These are phyloP conservation scores for Octopus bimaculoides DNA, from an alignment of 1,140 invertebrate species.

Conservation along the genomic window DNA sequence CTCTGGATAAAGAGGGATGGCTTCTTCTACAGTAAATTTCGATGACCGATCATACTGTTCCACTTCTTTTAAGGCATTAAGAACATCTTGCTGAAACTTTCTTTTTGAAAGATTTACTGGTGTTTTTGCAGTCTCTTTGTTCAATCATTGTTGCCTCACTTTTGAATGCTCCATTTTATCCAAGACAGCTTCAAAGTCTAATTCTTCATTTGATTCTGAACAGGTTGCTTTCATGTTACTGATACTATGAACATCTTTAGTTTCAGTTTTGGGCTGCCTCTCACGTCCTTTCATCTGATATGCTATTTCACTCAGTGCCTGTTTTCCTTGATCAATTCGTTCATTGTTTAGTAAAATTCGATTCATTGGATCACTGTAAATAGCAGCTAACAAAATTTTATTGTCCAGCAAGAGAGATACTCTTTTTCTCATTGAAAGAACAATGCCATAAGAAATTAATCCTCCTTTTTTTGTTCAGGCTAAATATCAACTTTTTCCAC, in stretches of 20 bases:
- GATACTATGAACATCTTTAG: too few species aligned
- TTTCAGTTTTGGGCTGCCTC: neutral
- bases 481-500: neutral
- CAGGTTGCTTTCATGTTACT: neutral
- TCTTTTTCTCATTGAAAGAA: neutral
- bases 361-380: too few species aligned
- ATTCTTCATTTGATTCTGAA: neutral
- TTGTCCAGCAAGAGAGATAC: neutral
- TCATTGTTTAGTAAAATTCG: too few species aligned
- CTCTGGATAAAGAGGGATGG: neutral
- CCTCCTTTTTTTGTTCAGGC: neutral
- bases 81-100: conserved; percentile 1
- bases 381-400: too few species aligned
- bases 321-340: too few species aligned
- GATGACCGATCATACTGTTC: neutral
- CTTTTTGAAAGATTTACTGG: neutral
- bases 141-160: neutral
- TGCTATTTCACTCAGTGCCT: too few species aligned
- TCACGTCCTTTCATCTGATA: neutral
- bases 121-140: neutral
- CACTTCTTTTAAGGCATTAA: neutral
- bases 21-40: neutral
- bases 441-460: neutral
- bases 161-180: conserved; percentile 1
- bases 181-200: neutral